Conservation (phyloP, 1,140 invertebrate species). For the Drosophila kikkawai region DNA sequence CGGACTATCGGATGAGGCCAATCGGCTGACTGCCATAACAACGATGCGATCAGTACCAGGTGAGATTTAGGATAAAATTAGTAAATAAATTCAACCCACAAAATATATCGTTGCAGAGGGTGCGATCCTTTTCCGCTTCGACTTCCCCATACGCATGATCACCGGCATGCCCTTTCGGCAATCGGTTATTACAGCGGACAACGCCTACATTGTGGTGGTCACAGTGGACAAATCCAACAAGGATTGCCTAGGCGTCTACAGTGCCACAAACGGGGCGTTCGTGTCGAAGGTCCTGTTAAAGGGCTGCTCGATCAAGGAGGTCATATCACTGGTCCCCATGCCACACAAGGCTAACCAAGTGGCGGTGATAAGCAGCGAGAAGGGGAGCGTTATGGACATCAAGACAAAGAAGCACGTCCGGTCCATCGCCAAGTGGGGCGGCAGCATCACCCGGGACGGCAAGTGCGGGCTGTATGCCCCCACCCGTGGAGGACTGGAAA, state of each 20-base stretch:
- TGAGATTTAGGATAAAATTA: conserved; percentile 63
- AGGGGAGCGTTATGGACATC: conserved; percentile 94
- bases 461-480: conserved; percentile 97
- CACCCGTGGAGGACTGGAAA: conserved; percentile 95
- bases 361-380: conserved; percentile 95
- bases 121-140: conserved; percentile 90
- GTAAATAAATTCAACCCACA: background rate
- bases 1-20: conserved; percentile 81
- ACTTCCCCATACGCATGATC: conserved; percentile 90
- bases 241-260: conserved; percentile 94
- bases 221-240: conserved; percentile 93
- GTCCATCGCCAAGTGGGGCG: conserved; percentile 93
- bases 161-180: conserved; percentile 89
- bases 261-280: conserved; percentile 92
- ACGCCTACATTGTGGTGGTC: conserved; percentile 90
- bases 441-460: conserved; percentile 93
- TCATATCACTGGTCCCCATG: conserved; percentile 90
- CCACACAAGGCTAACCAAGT: conserved; percentile 93
- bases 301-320: conserved; percentile 89
- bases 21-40: conserved; percentile 88
- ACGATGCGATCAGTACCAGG: conserved; percentile 90
- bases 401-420: conserved; percentile 91
- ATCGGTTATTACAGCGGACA: conserved; percentile 93
- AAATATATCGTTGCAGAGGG: conserved; percentile 87
- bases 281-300: conserved; percentile 90